Percentiles rank a stretch among this genome's conserved stretches.
These are phyloP conservation scores for Thysanoteuthis rhombus DNA, from an alignment of 2,888 invertebrate species.

Conservation along the genomic window DNA sequence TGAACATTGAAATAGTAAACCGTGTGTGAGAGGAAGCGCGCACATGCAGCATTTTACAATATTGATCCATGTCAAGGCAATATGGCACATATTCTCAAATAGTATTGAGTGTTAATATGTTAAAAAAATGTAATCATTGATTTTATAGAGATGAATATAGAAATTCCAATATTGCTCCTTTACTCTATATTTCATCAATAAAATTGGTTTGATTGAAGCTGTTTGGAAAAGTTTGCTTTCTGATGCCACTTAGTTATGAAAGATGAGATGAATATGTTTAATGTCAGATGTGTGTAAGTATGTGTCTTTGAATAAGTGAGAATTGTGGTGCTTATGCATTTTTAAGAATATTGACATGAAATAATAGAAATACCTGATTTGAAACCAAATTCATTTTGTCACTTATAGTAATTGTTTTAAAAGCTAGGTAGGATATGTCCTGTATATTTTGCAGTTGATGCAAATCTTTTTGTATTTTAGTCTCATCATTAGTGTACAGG, in stretches of 20 bases:
- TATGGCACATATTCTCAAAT: not conserved
- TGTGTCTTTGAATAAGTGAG: not conserved
- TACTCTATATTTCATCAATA: not conserved
- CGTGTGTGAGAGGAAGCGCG: not conserved
- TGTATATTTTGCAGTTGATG: too few species aligned
- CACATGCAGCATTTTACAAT: too few species aligned
- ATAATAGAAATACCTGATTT: not conserved
- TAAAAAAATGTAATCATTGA: not conserved
- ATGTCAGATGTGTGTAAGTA: not conserved
- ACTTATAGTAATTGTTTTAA: not conserved
- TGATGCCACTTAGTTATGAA: not conserved
- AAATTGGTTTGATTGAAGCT: not conserved
- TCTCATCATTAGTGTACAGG: too few species aligned
- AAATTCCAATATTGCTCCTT: not conserved
- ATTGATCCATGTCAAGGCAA: not conserved
- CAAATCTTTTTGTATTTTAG: too few species aligned
- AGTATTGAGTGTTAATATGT: not conserved
- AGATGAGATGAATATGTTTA: not conserved
- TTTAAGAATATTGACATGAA: too few species aligned
- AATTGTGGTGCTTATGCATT: not conserved
- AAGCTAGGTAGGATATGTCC: too few species aligned
- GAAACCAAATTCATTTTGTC: not conserved
- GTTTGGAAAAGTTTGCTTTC: not conserved
- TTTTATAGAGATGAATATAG: not conserved
- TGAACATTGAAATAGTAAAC: not conserved